Base-by-base conservation (phyloP, 2,113 vertebrate species). In the Hymenochirus boettgeri region DNA sequence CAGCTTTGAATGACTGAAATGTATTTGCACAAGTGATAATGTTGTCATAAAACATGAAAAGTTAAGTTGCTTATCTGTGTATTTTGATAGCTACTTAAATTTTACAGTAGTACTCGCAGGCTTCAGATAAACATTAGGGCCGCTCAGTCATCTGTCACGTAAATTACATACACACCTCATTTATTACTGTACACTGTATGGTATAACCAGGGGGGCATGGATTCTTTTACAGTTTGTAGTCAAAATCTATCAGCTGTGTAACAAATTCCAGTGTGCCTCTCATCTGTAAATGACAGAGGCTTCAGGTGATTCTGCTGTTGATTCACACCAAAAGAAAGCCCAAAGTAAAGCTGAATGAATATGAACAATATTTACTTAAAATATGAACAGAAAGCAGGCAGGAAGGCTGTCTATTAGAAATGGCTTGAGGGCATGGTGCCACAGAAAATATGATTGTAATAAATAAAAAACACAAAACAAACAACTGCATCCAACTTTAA, bases 61-160 rank as follows among this genome's bases (percentile, higher is more conserved):
- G 86, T 88, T 86, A 87, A 86, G 80, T 88, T 87, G 66, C 82
- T 86, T 86, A 88, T 90, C 87, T 70, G 76, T 75, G 25, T 73
- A 76, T 82, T 86, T 78, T 77, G 86, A 90, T 89, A 86, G 83
- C 85, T 86, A 85, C 88, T 89, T 86, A 85, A 79, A 80, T 84
- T 86, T 85, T 85, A 85, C 83, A 82, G 84, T 87, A 86, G 84
- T 85, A 53, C 82, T 79, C 77, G 72, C 71, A 72, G 72, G 72
- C 79, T 82, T 83, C 78, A 83, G 82, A 83, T 81, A 79, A 75
- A 74, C 7, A 21, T 74, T 77, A 74, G 75, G 72, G 72, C 75
- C 67, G 65, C 74, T 76, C 55, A 29, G 81, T 79, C 81, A 82
- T 84, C 82, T 84, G 80, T 79, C 81, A 75, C 74, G 64, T 73